These are phyloP conservation scores for Ciconia nigra DNA, from an alignment of 2,797 vertebrate species.

Conservation along the genomic window DNA sequence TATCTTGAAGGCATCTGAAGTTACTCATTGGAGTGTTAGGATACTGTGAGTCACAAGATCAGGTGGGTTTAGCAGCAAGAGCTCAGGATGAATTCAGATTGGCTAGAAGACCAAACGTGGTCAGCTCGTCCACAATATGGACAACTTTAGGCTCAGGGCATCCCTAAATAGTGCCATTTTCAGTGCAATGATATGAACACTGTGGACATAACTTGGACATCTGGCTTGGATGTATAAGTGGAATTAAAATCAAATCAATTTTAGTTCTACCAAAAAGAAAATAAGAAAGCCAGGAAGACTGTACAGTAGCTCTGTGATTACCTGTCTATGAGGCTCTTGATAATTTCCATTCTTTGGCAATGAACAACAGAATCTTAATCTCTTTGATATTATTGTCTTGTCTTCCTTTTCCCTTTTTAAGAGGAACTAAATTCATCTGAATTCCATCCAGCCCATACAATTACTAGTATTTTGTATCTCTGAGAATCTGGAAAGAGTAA, in stretches of 20 bases:
- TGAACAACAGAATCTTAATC: background rate
- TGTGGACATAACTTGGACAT: background rate
- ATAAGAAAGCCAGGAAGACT: background rate
- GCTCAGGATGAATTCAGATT: background rate
- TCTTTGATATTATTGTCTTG: background rate
- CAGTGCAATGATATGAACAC: background rate
- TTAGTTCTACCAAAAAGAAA: background rate
- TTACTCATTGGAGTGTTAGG: background rate
- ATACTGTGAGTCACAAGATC: background rate
- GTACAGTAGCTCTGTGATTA: background rate
- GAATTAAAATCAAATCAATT: background rate
- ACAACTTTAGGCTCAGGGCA: background rate
- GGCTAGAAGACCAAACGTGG: background rate
- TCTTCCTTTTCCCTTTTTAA: background rate
- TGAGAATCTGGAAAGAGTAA: background rate
- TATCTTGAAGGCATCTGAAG: background rate
- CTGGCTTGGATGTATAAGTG: background rate
- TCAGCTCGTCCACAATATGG: background rate
- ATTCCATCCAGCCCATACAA: background rate
- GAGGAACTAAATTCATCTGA: background rate
- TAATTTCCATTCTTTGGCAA: background rate
- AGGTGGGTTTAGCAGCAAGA: background rate
- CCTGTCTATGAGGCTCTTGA: background rate
- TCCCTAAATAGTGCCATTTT: background rate
- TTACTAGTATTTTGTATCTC: background rate